Percentiles rank a stretch among this genome's conserved stretches.
Conservation (phyloP, 2,113 vertebrate genomes). For the Oreochromis niloticus region DNA sequence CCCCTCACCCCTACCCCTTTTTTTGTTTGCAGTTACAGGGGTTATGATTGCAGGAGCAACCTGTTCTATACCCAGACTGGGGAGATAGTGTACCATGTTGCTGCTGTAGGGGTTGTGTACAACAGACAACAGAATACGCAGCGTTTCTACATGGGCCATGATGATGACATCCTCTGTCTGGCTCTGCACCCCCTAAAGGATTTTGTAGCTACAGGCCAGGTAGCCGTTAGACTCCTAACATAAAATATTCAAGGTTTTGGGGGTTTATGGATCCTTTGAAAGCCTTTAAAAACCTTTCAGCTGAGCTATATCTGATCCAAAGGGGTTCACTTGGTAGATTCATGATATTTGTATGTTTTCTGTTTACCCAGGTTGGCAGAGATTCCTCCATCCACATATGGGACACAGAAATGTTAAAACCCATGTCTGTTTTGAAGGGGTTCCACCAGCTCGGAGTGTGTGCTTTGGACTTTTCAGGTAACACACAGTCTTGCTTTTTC, state of each 20-base stretch:
- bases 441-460: slow-evolving; percentile 93
- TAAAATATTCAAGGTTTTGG: background rate
- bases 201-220: slow-evolving; percentile 97
- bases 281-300: background rate
- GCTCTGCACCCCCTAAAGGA: slow-evolving; percentile 94
- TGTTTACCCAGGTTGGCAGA: slow-evolving; percentile 83
- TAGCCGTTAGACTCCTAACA: slow-evolving; percentile 36
- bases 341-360: background rate
- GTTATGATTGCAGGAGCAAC: slow-evolving; percentile 96
- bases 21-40: slow-evolving; percentile 83
- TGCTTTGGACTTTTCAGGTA: slow-evolving; percentile 97
- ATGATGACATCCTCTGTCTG: slow-evolving; percentile 95
- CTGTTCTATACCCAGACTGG: slow-evolving; percentile 97
- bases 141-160: slow-evolving; percentile 92
- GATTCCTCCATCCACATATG: slow-evolving; percentile 93
- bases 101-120: slow-evolving; percentile 93
- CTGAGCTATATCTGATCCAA: background rate
- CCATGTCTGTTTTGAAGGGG: slow-evolving; percentile 91
- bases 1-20: background rate
- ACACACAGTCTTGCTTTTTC: background rate
- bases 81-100: slow-evolving; percentile 97
- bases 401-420: slow-evolving; percentile 92
- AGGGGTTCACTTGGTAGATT: background rate
- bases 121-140: slow-evolving; percentile 97
- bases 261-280: background rate